These are phyloP conservation scores for Falco punctatus DNA, from an alignment of 2,113 vertebrate species.

Conservation along the genomic window DNA sequence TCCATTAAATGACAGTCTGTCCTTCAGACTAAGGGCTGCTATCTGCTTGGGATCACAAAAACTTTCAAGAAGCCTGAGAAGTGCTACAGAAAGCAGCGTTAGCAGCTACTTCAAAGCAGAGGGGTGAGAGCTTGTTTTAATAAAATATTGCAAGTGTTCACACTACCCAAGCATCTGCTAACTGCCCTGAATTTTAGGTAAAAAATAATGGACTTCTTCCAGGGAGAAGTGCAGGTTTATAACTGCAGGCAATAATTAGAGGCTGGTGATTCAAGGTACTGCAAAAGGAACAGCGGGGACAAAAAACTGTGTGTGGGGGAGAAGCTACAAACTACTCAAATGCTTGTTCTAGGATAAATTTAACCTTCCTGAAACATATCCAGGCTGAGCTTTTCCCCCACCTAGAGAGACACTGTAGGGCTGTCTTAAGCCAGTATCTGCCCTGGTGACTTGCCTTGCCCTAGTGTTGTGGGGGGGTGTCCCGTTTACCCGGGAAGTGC, in stretches of 20 bases:
- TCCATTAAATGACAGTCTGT: not conserved
- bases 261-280: constrained; percentile 35
- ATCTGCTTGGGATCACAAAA: not conserved
- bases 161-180: not conserved
- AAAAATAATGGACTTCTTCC: constrained; percentile 1
- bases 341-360: constrained; percentile 2
- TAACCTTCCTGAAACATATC: not conserved
- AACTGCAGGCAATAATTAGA: constrained; percentile 52
- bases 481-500: not conserved
- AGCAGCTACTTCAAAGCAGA: not conserved
- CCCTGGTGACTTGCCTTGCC: accelerated
- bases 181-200: constrained; percentile 19
- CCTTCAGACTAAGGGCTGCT: not conserved
- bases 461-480: not conserved
- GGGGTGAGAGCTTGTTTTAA: not conserved
- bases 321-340: not conserved
- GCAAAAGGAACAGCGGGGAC: not conserved
- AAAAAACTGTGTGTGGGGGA: not conserved
- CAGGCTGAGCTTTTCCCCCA: not conserved
- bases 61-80: not conserved
- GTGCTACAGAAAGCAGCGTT: not conserved
- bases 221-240: constrained; percentile 22
- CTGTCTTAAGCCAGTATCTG: not conserved
- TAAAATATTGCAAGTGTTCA: not conserved
- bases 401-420: not conserved